These are phyloP conservation scores for Liparis tanakae DNA, from an alignment of 2,797 vertebrate species.

Conservation along the genomic window DNA sequence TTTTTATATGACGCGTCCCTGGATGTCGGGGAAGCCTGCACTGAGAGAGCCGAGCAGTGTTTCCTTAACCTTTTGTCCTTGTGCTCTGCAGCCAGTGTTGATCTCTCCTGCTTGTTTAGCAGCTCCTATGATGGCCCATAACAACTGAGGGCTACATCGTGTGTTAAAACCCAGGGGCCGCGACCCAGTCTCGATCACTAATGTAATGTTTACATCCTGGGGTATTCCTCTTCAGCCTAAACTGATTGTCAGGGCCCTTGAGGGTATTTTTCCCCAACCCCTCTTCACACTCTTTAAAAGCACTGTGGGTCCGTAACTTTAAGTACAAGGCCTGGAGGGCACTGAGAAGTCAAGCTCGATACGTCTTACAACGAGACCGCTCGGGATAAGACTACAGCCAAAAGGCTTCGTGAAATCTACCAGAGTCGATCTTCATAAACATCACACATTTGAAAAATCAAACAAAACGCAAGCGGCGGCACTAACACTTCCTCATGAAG, in stretches of 20 bases:
- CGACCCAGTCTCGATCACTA: constrained; percentile 70
- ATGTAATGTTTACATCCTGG: constrained; percentile 79
- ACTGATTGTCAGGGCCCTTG: constrained; percentile 71
- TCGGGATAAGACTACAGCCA: constrained; percentile 57
- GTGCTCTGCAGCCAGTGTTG: constrained; percentile 65
- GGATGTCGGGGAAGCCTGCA: constrained; percentile 23
- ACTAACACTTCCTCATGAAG: constrained; percentile 7
- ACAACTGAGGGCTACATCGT: constrained; percentile 70
- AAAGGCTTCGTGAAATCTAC: constrained; percentile 39
- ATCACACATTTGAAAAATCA: constrained; percentile 48
- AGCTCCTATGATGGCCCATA: constrained; percentile 74
- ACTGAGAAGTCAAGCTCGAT: constrained; percentile 63
- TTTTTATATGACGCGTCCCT: constrained; percentile 35
- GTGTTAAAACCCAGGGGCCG: constrained; percentile 71
- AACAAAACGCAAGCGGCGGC: constrained; percentile 20
- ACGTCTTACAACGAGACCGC: constrained; percentile 57
- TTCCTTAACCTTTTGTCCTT: constrained; percentile 82
- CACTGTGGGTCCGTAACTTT: constrained; percentile 64
- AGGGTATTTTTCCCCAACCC: constrained; percentile 38
- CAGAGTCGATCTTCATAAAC: constrained; percentile 34
- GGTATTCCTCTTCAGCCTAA: constrained; percentile 68
- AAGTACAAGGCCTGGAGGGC: constrained; percentile 72
- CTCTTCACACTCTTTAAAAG: constrained; percentile 69
- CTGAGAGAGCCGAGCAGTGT: constrained; percentile 48
- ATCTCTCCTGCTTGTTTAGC: constrained; percentile 74